phyloP scores from a whole-genome alignment of 2,113 vertebrate species.

The Emberiza fucata region DNA sequence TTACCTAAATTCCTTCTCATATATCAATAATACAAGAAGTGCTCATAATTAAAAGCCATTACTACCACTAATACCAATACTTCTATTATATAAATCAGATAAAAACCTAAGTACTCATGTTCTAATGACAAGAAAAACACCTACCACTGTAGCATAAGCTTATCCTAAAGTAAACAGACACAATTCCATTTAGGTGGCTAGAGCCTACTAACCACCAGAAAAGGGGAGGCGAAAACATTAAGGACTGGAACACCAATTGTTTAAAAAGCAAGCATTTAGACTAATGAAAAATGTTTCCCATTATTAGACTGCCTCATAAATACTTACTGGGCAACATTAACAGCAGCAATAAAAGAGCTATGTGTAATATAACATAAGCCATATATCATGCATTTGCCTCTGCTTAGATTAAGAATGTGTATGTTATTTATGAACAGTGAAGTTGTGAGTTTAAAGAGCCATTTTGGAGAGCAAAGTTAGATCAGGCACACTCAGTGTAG shows the following conservation, averaged over 20 bases:
- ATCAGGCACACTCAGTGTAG: neutral
- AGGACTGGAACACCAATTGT: neutral
- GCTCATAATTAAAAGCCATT: neutral
- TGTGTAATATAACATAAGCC: neutral
- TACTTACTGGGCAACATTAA: neutral
- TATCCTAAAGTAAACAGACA: neutral
- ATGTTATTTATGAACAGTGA: conserved; percentile 36
- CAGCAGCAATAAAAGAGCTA: neutral
- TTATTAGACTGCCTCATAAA: neutral
- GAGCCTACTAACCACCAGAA: neutral
- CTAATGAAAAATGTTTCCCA: neutral
- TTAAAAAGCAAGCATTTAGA: neutral
- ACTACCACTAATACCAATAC: neutral
- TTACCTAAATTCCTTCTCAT: neutral
- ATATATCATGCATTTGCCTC: neutral
- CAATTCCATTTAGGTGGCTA: neutral
- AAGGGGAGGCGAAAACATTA: neutral
- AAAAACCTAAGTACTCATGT: neutral
- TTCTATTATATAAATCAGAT: neutral
- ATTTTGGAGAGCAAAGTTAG: neutral
- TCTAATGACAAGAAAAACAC: neutral
- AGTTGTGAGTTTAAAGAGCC: conserved; percentile 17
- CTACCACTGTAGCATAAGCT: neutral
- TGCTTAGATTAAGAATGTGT: neutral
- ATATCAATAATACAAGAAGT: neutral